phyloP scores from a whole-genome alignment of 2,797 vertebrate species.

The Hyperoplus immaculatus region DNA sequence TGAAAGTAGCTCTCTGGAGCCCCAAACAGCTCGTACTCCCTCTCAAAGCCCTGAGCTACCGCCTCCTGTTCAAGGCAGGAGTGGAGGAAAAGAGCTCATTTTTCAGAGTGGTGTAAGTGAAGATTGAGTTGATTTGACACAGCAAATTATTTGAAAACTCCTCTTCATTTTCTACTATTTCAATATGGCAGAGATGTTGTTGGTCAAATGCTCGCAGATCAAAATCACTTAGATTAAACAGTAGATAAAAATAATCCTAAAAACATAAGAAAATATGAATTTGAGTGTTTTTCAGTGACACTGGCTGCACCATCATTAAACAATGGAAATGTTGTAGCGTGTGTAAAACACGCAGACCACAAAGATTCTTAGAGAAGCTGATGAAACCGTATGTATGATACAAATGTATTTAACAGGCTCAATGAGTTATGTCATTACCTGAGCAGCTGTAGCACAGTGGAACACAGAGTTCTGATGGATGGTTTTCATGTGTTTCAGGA shows the following conservation, averaged over 20 bases:
- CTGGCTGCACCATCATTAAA: neutral
- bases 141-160: neutral
- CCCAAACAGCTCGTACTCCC: conserved; percentile 86
- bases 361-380: too few relatives aligned
- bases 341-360: too few relatives aligned
- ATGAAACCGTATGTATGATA: neutral
- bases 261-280: too few relatives aligned
- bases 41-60: conserved; percentile 88
- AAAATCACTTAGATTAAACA: neutral
- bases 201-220: neutral
- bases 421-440: conserved; percentile 83
- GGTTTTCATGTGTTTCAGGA: conserved; percentile 90
- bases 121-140: neutral
- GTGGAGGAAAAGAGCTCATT: neutral
- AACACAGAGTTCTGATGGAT: conserved; percentile 93
- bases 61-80: conserved; percentile 86
- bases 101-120: too few relatives aligned
- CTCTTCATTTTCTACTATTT: neutral
- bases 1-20: conserved; percentile 92
- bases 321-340: neutral
- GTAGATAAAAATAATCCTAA: too few relatives aligned
- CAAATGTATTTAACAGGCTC: neutral
- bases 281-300: neutral
- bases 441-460: conserved; percentile 91
- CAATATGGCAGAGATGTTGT: neutral